A percentile compares a stretch with the other conserved stretches of the same genome.
Evolutionary conservation across 2,113 vertebrate genomes (phyloP).

Genomic region (Cairina moschata): DNA sequence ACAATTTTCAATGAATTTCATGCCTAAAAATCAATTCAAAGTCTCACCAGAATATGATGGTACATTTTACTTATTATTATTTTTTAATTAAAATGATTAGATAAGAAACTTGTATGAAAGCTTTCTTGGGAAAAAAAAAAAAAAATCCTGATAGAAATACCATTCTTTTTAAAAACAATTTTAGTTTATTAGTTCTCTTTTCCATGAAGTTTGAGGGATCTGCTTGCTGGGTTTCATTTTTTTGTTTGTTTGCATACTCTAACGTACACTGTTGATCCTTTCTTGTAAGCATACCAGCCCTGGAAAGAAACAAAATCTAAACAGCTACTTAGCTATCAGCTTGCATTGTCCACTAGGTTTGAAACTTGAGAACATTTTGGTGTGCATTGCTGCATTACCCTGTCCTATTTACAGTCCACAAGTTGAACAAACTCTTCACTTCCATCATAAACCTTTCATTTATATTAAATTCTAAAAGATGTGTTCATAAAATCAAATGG

Average conservation of each 20-base stretch:
- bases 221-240: neutral
- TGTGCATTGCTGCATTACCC: accelerated
- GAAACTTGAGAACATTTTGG: neutral
- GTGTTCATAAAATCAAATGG: neutral
- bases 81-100: neutral
- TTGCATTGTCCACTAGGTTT: neutral
- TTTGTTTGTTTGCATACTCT: neutral
- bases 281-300: neutral
- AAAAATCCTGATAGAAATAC: neutral
- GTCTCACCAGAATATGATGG: neutral
- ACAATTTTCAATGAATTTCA: neutral
- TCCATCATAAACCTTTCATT: neutral
- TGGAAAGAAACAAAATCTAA: neutral
- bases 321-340: neutral
- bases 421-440: neutral
- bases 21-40: neutral
- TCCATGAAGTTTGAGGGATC: neutral
- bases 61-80: neutral
- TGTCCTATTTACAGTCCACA: neutral
- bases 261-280: neutral
- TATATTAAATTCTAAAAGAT: neutral
- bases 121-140: neutral
- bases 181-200: neutral
- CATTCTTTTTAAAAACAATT: neutral
- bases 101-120: neutral